Percentiles rank a stretch among this genome's conserved stretches.
Conservation (phyloP, 2,888 invertebrate species). For the Oscheius sp. region DNA sequence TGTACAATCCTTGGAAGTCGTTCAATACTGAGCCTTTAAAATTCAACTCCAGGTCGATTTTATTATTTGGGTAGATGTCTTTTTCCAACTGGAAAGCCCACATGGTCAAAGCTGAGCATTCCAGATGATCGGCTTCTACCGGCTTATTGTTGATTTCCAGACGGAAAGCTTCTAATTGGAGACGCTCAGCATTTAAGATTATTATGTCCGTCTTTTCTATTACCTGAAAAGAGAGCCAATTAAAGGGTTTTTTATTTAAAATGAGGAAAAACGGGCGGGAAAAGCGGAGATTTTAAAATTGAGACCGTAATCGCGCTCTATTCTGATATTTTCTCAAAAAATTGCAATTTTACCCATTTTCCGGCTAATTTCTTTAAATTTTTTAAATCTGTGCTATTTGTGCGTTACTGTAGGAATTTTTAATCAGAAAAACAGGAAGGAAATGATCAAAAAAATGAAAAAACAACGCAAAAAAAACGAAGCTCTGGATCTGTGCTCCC, state of each 20-base stretch:
- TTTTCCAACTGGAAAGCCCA: constrained; percentile 16
- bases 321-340: too few relatives aligned
- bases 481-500: too few relatives aligned
- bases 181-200: constrained; percentile 28
- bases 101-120: constrained; percentile 12
- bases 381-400: too few relatives aligned
- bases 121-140: constrained; percentile 47
- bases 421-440: too few relatives aligned
- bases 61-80: not conserved
- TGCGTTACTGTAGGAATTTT: too few relatives aligned
- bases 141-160: constrained; percentile 33
- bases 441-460: too few relatives aligned
- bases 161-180: constrained; percentile 40
- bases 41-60: constrained; percentile 22
- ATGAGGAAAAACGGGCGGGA: too few relatives aligned
- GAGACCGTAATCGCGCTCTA: too few relatives aligned
- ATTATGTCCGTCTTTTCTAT: constrained; percentile 20
- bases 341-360: too few relatives aligned
- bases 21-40: constrained; percentile 41
- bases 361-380: not conserved
- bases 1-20: constrained; percentile 52
- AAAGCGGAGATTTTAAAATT: too few relatives aligned
- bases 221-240: not conserved
- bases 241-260: too few relatives aligned
- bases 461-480: too few relatives aligned